These are phyloP conservation scores for Nephrotoma guestfalica DNA, from an alignment of 2,888 invertebrate genomes.

Conservation along the genomic window DNA sequence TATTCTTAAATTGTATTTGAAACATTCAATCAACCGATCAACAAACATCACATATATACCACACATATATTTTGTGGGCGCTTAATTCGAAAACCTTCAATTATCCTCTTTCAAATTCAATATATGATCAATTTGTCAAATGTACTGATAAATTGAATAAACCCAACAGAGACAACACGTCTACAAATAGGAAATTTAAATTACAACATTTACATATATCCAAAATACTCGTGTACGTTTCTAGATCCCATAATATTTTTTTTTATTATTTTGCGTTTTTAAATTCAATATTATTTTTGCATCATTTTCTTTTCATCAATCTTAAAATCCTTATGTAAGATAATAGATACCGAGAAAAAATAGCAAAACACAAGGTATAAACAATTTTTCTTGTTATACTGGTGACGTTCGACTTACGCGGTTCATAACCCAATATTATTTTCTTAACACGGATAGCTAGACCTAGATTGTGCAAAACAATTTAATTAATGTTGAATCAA, in stretches of 20 bases:
- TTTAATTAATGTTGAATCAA: no score
- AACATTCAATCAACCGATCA: no score
- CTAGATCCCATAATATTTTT: neutral
- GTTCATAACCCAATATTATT: no score
- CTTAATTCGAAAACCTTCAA: no score
- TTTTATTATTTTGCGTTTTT: neutral
- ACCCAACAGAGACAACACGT: neutral
- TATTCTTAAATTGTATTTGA: no score
- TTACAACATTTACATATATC: no score
- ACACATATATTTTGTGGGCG: no score
- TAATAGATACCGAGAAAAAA: neutral
- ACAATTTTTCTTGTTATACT: neutral
- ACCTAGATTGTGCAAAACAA: no score
- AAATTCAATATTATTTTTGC: neutral
- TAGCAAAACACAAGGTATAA: neutral
- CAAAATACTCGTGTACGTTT: neutral
- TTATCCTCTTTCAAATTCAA: neutral
- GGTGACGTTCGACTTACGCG: neutral
- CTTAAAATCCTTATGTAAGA: neutral
- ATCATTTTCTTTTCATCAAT: neutral
- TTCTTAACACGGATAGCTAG: no score
- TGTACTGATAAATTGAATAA: neutral
- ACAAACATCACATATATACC: no score
- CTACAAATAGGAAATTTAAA: no score
- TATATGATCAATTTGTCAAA: neutral